These are phyloP conservation scores for Sebastes taczanowskii DNA, from an alignment of 2,797 vertebrate species.

Conservation along the genomic window DNA sequence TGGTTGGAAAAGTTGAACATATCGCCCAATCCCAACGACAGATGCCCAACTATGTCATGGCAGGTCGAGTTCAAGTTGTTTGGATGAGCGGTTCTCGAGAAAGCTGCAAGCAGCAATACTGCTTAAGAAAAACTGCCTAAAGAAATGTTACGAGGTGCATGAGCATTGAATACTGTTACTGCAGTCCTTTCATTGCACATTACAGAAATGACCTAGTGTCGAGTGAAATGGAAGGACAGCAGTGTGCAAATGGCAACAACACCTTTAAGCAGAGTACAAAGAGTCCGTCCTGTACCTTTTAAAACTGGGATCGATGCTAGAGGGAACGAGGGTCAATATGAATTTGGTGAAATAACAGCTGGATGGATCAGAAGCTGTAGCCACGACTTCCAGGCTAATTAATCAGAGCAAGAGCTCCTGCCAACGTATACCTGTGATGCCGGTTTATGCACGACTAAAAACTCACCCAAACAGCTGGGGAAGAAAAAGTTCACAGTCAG, in stretches of 20 bases:
- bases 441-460: background rate
- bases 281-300: slow-evolving; percentile 25
- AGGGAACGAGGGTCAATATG: slow-evolving; percentile 36
- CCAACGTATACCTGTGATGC: background rate
- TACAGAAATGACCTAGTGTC: background rate
- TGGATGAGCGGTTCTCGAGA: background rate
- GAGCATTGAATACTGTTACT: background rate
- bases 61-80: background rate
- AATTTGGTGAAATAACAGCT: slow-evolving; percentile 39
- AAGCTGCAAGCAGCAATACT: background rate
- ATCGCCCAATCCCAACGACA: no score
- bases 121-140: background rate
- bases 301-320: slow-evolving; percentile 36
- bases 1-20: no score
- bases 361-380: background rate
- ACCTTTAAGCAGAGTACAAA: slow-evolving; percentile 17
- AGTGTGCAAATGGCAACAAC: background rate
- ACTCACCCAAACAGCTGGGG: background rate
- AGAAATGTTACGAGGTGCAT: background rate
- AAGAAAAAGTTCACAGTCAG: background rate
- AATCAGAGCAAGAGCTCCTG: background rate
- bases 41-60: background rate
- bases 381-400: background rate
- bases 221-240: slow-evolving; percentile 2
- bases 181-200: background rate